Evolutionary conservation across 2,797 vertebrate species (phyloP), one percentile per base, ranked within the genome.

Genomic region (Nothura maculosa): DNA sequence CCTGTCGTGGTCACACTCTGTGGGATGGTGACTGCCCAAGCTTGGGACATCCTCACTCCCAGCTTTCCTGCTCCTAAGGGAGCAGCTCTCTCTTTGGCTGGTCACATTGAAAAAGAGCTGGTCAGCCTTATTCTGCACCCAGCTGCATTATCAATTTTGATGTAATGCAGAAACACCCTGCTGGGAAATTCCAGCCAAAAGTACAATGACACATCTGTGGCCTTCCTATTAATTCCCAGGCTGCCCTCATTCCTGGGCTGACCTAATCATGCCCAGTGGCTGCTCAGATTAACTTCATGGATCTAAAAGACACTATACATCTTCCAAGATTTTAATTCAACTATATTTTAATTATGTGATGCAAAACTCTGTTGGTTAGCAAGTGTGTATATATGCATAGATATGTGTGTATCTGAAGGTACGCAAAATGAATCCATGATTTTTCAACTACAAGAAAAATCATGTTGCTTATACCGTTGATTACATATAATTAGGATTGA

Each of bases 401-500:
- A 61, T 82, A 58, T 61, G 58, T 40, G 77, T 0, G 1, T 77
- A 69, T 45, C 61, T 85, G 77, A 93, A 96, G 74, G 62, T 60
- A 90, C 66, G 70, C 38, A 87, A 95, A 88, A 93, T 63, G 68
- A 93, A 87, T 55, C 52, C 64, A 91, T 1, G 19, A 94, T 97
- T 95, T 93, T 79, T 95, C 91, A 89, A 40, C 92, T 92, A 75
- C 91, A 94, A 95, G 94, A 95, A 95, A 76, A 94, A 94, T 95
- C 95, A 87, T 86, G 87, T 92, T 94, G 55, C 74, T 87, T 95
- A 36, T 75, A 62, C 58, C 62, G 61, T 89, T 94, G 92, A 96
- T 96, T 93, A 91, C 42, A 73, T 90, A 89, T 93, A 95, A 96
- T 96, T 95, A 93, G 83, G 79, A 93, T 90, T 96, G 94, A 76